Conservation (phyloP, 2,888 invertebrate genomes). For the Bombyx huttoni region DNA sequence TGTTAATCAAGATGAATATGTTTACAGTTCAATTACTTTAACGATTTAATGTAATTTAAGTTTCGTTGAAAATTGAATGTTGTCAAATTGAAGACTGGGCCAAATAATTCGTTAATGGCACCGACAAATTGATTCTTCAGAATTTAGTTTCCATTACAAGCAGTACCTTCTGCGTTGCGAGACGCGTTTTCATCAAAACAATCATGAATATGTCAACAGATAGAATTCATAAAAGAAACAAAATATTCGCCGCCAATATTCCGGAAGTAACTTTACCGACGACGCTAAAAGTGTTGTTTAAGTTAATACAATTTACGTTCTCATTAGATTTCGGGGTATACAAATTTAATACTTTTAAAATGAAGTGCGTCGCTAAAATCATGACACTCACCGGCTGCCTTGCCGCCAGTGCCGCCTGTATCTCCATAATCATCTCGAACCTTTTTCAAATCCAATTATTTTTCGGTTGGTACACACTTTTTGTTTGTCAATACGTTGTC, state of each 20-base stretch:
- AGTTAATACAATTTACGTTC: background rate
- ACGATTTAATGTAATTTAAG: too few species aligned
- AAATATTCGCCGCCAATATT: background rate
- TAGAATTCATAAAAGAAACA: background rate
- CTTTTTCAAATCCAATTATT: background rate
- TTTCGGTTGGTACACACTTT: background rate
- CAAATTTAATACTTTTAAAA: background rate
- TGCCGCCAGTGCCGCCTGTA: background rate
- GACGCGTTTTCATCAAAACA: background rate
- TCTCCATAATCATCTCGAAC: background rate
- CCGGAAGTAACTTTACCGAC: background rate
- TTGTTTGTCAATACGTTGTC: background rate
- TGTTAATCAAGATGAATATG: background rate
- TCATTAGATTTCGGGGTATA: background rate
- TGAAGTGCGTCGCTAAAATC: background rate
- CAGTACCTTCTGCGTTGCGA: background rate
- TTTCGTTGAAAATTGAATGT: too few species aligned
- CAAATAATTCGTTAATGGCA: too few species aligned
- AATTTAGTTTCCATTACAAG: too few species aligned
- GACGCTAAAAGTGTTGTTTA: background rate
- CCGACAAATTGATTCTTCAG: too few species aligned
- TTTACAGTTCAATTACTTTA: too few species aligned
- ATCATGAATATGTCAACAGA: background rate
- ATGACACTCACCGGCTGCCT: background rate
- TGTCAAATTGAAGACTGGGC: too few species aligned